phyloP scores from a whole-genome alignment of 2,888 invertebrate genomes.

The Helleia helle region DNA sequence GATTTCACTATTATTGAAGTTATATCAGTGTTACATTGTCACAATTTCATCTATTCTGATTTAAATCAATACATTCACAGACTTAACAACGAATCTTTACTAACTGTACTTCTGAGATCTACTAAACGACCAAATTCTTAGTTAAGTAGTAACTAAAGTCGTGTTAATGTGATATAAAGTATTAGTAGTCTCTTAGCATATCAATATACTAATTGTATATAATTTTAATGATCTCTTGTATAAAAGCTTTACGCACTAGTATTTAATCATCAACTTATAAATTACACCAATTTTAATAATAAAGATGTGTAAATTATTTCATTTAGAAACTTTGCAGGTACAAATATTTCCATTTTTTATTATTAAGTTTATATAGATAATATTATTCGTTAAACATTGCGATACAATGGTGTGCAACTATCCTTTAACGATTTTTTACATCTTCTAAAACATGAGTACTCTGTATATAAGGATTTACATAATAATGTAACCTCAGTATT shows the following conservation, averaged over 20 bases:
- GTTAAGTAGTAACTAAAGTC: slow-evolving; percentile 5
- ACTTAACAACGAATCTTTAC: slow-evolving; percentile 20
- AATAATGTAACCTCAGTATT: too few species aligned
- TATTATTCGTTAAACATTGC: too few species aligned
- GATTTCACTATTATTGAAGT: too few species aligned
- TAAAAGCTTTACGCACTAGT: slow-evolving; percentile 4
- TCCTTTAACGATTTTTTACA: too few species aligned
- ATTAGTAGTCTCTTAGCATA: slow-evolving; percentile 19
- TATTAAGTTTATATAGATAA: too few species aligned
- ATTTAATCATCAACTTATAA: not conserved
- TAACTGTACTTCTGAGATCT: slow-evolving; percentile 18
- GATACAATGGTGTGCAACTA: too few species aligned
- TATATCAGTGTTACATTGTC: too few species aligned
- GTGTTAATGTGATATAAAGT: slow-evolving; percentile 13
- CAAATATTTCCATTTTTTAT: not conserved
- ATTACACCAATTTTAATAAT: slow-evolving; percentile 6
- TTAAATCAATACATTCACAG: slow-evolving; percentile 8
- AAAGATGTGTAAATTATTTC: not conserved
- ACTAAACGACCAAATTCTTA: slow-evolving; percentile 19
- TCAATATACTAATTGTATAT: slow-evolving; percentile 15
- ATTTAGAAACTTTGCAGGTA: not conserved
- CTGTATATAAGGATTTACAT: too few species aligned
- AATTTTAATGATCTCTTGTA: slow-evolving; percentile 5
- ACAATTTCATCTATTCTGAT: too few species aligned
- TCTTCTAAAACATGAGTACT: too few species aligned